These are phyloP conservation scores for Bujurquina vittata DNA, from an alignment of 2,113 vertebrate species.

Conservation along the genomic window DNA sequence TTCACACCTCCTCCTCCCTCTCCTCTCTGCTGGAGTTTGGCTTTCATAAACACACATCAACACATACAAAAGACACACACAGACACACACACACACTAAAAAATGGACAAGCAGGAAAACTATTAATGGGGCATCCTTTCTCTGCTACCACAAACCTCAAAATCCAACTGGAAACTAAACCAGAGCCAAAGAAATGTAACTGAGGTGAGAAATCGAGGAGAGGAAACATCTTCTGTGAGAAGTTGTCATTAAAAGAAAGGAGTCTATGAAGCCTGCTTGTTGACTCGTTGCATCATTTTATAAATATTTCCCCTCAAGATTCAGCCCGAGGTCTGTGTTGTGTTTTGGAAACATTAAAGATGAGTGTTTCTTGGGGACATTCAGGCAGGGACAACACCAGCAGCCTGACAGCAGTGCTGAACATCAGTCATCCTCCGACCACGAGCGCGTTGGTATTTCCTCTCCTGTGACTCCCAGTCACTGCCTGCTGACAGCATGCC, in stretches of 20 bases:
- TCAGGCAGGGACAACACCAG: background rate
- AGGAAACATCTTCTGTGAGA: background rate
- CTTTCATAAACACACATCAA: background rate
- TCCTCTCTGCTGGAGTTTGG: conserved; percentile 31
- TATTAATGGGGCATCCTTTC: background rate
- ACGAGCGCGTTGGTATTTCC: conserved; percentile 45
- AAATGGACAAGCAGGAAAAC: background rate
- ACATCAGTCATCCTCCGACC: conserved; percentile 28
- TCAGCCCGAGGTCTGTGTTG: background rate
- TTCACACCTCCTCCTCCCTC: conserved; percentile 25
- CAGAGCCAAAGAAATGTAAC: background rate
- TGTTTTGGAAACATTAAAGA: background rate
- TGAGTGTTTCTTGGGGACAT: rapidly evolving
- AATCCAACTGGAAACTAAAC: background rate
- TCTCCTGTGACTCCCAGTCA: conserved; percentile 61
- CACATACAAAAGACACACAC: background rate
- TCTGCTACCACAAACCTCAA: background rate
- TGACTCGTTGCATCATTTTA: background rate
- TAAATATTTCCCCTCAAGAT: background rate
- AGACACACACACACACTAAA: background rate
- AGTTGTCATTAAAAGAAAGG: background rate
- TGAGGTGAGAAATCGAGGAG: background rate
- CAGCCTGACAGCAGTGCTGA: background rate
- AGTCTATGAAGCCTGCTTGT: background rate
- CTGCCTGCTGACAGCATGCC: conserved; percentile 2